phyloP scores from a whole-genome alignment of 2,113 vertebrate genomes.

The Tympanuchus pallidicinctus region DNA sequence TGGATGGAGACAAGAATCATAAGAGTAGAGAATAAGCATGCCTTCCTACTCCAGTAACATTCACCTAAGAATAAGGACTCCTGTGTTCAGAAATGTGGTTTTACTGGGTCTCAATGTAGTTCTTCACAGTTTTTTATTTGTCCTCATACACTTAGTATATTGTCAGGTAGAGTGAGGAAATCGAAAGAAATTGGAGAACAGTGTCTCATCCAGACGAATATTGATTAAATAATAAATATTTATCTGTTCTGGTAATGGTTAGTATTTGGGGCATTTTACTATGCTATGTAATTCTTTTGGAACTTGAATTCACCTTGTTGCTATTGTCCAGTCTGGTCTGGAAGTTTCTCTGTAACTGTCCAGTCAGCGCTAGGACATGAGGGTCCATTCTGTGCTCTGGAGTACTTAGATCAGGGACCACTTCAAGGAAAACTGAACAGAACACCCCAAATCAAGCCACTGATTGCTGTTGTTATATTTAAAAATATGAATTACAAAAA shows the following conservation, averaged over 20 bases:
- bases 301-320: neutral
- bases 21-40: neutral
- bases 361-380: neutral
- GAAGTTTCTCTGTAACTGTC: neutral
- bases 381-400: neutral
- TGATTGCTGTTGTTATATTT: neutral
- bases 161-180: neutral
- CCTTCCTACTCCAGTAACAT: neutral
- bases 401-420: neutral
- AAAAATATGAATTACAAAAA: neutral
- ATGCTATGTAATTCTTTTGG: neutral
- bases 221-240: neutral
- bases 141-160: neutral
- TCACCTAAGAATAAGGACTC: neutral
- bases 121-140: neutral
- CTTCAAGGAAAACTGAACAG: neutral
- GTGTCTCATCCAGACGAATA: neutral
- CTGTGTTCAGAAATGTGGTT: neutral
- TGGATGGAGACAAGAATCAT: neutral
- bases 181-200: neutral
- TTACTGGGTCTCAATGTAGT: neutral
- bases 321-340: neutral
- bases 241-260: neutral
- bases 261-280: neutral
- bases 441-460: fast-evolving